phyloP scores from a whole-genome alignment of 2,113 vertebrate genomes.

The Steatornis caripensis region DNA sequence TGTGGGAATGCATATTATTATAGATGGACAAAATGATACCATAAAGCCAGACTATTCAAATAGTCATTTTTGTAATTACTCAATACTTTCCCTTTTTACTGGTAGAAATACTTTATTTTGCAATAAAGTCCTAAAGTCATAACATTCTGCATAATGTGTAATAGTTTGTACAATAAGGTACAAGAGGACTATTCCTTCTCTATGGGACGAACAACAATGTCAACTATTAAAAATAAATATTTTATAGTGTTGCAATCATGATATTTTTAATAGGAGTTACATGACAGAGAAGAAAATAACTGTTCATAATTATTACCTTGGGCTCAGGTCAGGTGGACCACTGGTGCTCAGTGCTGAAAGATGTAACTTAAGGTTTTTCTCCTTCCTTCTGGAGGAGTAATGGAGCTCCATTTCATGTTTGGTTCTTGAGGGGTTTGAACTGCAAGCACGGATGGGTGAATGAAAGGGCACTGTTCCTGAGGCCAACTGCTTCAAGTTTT shows the following conservation, averaged over 20 bases:
- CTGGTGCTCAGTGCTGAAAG: slow-evolving; percentile 62
- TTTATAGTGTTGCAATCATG: not conserved
- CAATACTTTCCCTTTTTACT: not conserved
- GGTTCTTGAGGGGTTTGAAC: slow-evolving; percentile 61
- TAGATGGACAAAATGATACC: not conserved
- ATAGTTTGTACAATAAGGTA: not conserved
- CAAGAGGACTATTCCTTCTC: not conserved
- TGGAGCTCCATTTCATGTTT: slow-evolving; percentile 69
- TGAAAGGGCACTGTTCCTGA: slow-evolving; percentile 77
- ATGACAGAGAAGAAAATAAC: not conserved
- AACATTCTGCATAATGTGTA: not conserved
- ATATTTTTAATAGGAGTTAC: not conserved
- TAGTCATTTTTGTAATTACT: not conserved
- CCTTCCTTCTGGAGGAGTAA: slow-evolving; percentile 68
- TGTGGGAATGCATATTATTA: not conserved
- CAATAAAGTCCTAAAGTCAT: not conserved
- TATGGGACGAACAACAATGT: not conserved
- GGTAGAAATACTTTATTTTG: not conserved
- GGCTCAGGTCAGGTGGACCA: slow-evolving; percentile 77
- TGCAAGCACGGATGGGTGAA: slow-evolving; percentile 75
- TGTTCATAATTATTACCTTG: slow-evolving; percentile 59
- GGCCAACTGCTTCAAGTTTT: slow-evolving; percentile 77
- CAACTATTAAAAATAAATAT: not conserved
- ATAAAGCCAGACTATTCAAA: not conserved
- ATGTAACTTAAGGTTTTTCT: slow-evolving; percentile 76